Evolutionary conservation across 2,888 invertebrate genomes (phyloP).

Genomic region (Rosalia funebris): DNA sequence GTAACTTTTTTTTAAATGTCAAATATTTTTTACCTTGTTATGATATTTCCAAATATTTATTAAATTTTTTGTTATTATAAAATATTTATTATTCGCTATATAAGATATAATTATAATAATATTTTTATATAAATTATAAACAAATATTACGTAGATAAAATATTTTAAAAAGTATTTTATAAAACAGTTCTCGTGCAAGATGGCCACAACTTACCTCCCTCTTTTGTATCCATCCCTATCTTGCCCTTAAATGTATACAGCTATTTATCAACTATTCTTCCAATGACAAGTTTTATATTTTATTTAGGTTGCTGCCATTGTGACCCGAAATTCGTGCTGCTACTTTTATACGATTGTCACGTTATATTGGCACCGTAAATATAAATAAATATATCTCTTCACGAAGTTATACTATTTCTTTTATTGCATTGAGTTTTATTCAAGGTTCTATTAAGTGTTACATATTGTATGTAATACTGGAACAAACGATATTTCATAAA

Average conservation of each 20-base stretch:
- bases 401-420: constrained; percentile 1
- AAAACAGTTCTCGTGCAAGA: background rate
- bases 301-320: constrained; percentile 57
- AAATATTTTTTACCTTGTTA: no score
- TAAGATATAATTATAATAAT: no score
- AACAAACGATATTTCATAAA: no score
- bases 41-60: no score
- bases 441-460: no score
- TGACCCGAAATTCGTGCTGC: constrained; percentile 51
- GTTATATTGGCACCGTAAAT: constrained; percentile 58
- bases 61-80: no score
- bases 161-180: no score
- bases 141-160: no score
- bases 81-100: no score
- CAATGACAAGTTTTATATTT: constrained; percentile 61
- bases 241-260: constrained; percentile 40
- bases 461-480: background rate
- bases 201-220: constrained; percentile 9
- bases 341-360: constrained; percentile 57
- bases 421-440: background rate
- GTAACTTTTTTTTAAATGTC: no score
- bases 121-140: no score
- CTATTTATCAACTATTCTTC: constrained; percentile 61
- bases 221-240: constrained; percentile 25
- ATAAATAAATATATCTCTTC: constrained; percentile 53